Evolutionary conservation across 64 coral and sea anemone genomes (phyloP).

Genomic region (Stylophora pistillata): DNA sequence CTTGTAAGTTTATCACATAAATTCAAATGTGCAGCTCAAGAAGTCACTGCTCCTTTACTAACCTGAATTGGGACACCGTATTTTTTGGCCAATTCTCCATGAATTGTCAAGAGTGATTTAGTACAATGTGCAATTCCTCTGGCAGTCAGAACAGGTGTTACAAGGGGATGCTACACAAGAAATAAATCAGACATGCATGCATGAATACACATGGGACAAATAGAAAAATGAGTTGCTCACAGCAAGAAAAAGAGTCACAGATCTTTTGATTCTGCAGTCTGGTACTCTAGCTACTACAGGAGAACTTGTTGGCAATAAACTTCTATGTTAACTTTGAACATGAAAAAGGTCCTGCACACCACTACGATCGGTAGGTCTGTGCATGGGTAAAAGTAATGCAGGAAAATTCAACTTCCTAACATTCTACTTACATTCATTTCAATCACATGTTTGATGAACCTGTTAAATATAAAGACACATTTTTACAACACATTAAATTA

Average conservation of each 20-base stretch:
- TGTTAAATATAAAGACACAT: background rate
- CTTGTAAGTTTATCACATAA: too few relatives aligned
- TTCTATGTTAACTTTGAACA: too few relatives aligned
- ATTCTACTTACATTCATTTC: conserved; percentile 13
- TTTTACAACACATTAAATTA: background rate
- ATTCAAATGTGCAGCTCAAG: too few relatives aligned
- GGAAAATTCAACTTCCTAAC: background rate
- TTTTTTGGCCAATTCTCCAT: conserved; percentile 42
- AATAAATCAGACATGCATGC: background rate
- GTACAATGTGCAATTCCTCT: conserved; percentile 7
- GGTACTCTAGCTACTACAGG: too few relatives aligned
- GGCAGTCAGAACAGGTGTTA: background rate
- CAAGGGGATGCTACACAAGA: background rate
- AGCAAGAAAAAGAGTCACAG: too few relatives aligned
- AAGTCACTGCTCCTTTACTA: background rate
- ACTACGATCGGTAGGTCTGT: too few relatives aligned
- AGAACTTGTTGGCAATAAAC: too few relatives aligned
- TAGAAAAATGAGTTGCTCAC: too few relatives aligned
- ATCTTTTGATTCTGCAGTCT: too few relatives aligned
- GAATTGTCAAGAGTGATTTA: conserved; percentile 6
- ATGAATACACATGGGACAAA: too few relatives aligned
- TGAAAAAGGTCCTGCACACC: too few relatives aligned
- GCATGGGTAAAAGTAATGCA: background rate
- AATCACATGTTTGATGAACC: conserved; percentile 11
- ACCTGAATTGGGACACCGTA: conserved; percentile 41